Evolutionary conservation across 2,888 invertebrate species (phyloP).

Genomic region (Drosophila mimetica): DNA sequence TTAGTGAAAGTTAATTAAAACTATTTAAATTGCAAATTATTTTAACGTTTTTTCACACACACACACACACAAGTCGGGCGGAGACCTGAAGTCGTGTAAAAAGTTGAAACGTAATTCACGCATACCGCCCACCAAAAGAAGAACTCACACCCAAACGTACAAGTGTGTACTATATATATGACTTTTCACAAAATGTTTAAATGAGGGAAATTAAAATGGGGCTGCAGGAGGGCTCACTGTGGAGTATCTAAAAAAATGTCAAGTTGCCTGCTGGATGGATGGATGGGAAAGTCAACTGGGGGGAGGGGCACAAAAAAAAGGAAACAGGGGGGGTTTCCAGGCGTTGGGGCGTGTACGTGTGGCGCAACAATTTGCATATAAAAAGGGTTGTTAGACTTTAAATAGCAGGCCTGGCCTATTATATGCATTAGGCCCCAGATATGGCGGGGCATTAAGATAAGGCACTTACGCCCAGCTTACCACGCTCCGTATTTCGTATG

Average conservation of each 20-base stretch:
- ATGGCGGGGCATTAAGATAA: conserved; percentile 74
- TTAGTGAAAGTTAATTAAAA: conserved; percentile 78
- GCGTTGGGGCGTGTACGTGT: conserved; percentile 65
- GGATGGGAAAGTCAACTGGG: conserved; percentile 16
- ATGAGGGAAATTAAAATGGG: conserved; percentile 72
- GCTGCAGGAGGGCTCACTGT: conserved; percentile 28
- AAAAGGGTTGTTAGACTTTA: conserved; percentile 80
- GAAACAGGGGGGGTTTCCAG: conserved; percentile 7
- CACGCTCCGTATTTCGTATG: conserved; percentile 36
- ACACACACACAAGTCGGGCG: conserved; percentile 33
- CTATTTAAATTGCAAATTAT: conserved; percentile 81
- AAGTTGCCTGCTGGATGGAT: conserved; percentile 56
- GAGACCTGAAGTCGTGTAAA: conserved; percentile 57
- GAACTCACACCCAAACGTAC: conserved; percentile 20
- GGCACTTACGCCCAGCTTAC: conserved; percentile 73
- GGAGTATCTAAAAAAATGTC: conserved; percentile 68
- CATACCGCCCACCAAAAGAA: conserved; percentile 25
- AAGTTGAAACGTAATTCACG: conserved; percentile 52
- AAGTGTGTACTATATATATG: conserved; percentile 19
- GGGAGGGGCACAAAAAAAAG: background rate
- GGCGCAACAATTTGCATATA: conserved; percentile 81
- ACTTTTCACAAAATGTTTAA: conserved; percentile 61
- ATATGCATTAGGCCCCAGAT: conserved; percentile 78
- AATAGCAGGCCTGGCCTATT: conserved; percentile 76
- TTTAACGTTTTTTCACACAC: conserved; percentile 71